Conservation (phyloP, 2,797 vertebrate species). For the Catharus ustulatus region DNA sequence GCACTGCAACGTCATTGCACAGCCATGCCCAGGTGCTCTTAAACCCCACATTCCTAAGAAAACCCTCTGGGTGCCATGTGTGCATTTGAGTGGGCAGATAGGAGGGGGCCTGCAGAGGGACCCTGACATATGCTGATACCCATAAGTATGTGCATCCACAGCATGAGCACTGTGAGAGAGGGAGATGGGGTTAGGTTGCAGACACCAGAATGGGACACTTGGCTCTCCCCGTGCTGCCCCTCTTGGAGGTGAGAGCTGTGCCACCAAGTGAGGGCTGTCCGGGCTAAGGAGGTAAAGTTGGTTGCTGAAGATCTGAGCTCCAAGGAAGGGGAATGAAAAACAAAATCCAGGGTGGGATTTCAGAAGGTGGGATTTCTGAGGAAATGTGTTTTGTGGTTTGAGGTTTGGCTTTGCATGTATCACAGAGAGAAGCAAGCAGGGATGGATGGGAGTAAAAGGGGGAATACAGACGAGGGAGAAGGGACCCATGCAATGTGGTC, state of each 20-base stretch:
- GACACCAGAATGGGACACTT: rapidly evolving
- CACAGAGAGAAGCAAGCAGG: not conserved
- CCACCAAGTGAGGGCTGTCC: rapidly evolving
- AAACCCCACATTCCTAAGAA: rapidly evolving
- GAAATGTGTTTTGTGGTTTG: not conserved
- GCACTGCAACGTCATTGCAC: rapidly evolving
- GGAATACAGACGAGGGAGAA: not conserved
- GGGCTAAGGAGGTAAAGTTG: not conserved
- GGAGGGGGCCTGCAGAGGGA: not conserved
- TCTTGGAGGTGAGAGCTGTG: not conserved
- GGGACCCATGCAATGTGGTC: not conserved
- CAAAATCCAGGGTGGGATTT: not conserved
- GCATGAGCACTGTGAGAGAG: rapidly evolving
- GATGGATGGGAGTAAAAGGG: not conserved
- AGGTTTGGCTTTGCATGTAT: not conserved
- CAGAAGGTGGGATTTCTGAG: not conserved
- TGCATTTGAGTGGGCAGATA: not conserved
- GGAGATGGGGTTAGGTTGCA: not conserved
- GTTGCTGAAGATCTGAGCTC: not conserved
- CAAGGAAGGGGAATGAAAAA: not conserved
- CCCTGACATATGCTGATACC: not conserved
- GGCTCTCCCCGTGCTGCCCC: not conserved
- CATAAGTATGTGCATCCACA: rapidly evolving
- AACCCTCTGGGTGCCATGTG: rapidly evolving
- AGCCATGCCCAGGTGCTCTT: not conserved